Conservation (phyloP, 2,888 invertebrate genomes). For the Lithosia quadra region DNA sequence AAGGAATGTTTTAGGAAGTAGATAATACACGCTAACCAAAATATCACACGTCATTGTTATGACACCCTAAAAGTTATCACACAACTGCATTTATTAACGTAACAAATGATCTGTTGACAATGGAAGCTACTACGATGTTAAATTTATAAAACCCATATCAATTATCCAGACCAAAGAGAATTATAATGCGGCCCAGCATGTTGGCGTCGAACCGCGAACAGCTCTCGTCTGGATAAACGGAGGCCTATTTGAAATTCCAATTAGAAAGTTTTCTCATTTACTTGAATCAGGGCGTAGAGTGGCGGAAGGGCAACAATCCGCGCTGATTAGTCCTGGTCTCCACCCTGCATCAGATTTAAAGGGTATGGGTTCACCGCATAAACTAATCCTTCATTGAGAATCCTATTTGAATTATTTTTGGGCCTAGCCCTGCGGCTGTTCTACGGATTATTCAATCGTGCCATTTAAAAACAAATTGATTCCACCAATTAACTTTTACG, state of each 20-base stretch:
- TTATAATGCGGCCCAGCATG: slow-evolving; percentile 71
- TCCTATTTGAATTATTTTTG: slow-evolving; percentile 73
- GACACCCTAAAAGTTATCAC: slow-evolving; percentile 32
- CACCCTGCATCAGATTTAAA: slow-evolving; percentile 79
- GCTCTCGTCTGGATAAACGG: slow-evolving; percentile 82
- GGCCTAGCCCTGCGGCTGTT: slow-evolving; percentile 53
- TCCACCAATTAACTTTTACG: slow-evolving; percentile 48
- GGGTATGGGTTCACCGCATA: slow-evolving; percentile 76
- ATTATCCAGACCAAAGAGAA: slow-evolving; percentile 66
- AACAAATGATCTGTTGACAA: slow-evolving; percentile 46
- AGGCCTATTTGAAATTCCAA: slow-evolving; percentile 86
- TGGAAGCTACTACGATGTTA: slow-evolving; percentile 37
- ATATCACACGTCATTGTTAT: slow-evolving; percentile 13
- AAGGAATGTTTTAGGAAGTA: slow-evolving; percentile 9
- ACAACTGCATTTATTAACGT: slow-evolving; percentile 42
- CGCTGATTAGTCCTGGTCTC: slow-evolving; percentile 82
- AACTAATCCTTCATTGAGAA: slow-evolving; percentile 76
- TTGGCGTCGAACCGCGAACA: slow-evolving; percentile 76
- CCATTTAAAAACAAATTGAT: slow-evolving; percentile 54
- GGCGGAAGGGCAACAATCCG: slow-evolving; percentile 84
- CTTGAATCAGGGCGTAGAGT: slow-evolving; percentile 84
- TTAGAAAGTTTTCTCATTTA: slow-evolving; percentile 87
- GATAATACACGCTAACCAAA: slow-evolving; percentile 21
- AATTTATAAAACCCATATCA: slow-evolving; percentile 63
- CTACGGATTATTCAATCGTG: slow-evolving; percentile 53